Conservation (phyloP, 2,888 invertebrate genomes). For the Flexamia atlantica region DNA sequence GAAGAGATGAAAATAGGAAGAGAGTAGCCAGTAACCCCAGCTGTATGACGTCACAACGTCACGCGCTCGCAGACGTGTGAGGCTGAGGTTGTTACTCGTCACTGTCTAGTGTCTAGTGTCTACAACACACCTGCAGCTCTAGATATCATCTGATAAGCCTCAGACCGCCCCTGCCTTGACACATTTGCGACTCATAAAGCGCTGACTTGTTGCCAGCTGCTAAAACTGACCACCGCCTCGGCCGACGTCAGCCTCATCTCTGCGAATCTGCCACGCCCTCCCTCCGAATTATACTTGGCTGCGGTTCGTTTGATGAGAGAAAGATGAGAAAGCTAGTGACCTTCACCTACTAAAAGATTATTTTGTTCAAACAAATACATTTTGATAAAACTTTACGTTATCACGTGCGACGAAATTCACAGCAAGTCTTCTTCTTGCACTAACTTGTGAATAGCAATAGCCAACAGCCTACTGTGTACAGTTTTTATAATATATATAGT, state of each 20-base stretch:
- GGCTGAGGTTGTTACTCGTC: not conserved
- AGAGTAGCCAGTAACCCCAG: no score
- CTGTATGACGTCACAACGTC: not conserved
- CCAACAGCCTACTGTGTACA: no score
- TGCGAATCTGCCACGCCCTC: not conserved
- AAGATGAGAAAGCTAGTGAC: no score
- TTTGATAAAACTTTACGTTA: no score
- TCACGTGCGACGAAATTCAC: no score
- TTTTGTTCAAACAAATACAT: no score
- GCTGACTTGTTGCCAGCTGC: not conserved
- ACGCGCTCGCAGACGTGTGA: not conserved
- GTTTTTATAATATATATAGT: no score
- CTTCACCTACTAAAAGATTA: no score
- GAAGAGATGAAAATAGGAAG: no score
- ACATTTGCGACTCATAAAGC: conserved; percentile 2
- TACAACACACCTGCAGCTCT: not conserved
- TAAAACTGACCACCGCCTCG: conserved; percentile 9
- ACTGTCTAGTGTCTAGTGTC: conserved; percentile 2
- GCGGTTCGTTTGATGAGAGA: not conserved
- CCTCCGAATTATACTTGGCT: not conserved
- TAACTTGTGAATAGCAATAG: no score
- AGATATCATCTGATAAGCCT: conserved; percentile 7
- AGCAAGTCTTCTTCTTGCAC: no score
- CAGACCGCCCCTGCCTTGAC: conserved; percentile 3
- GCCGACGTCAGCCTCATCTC: not conserved